A percentile compares a stretch with the other conserved stretches of the same genome.
Conservation (phyloP, 2,797 vertebrate genomes). For the Pipistrellus nathusii region DNA sequence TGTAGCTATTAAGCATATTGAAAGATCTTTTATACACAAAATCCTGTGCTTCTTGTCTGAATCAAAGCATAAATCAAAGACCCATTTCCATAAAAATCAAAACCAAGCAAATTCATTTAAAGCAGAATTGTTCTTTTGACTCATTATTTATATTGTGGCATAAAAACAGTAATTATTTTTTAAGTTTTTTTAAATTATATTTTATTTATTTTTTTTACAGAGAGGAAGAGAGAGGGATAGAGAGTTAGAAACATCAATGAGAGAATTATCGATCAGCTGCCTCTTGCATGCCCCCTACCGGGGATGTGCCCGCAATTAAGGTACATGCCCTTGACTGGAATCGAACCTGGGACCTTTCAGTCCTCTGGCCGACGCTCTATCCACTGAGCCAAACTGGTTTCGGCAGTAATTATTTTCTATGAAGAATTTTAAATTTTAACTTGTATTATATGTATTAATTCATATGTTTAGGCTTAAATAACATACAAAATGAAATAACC, state of each 20-base stretch:
- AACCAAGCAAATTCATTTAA: background rate
- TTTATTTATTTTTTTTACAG: too few species aligned
- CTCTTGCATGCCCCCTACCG: too few species aligned
- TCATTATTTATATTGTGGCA: slow-evolving; percentile 8
- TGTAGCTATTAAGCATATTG: slow-evolving; percentile 66
- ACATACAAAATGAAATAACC: background rate
- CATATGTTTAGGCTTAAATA: background rate
- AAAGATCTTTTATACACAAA: slow-evolving; percentile 56
- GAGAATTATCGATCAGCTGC: too few species aligned
- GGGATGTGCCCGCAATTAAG: too few species aligned
- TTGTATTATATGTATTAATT: slow-evolving; percentile 19
- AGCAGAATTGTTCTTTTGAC: slow-evolving; percentile 19
- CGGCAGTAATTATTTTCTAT: background rate
- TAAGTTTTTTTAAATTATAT: too few species aligned
- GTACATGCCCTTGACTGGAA: too few species aligned
- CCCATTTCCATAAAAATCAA: background rate
- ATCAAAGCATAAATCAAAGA: slow-evolving; percentile 62
- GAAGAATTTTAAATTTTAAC: slow-evolving; percentile 21
- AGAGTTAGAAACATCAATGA: too few species aligned
- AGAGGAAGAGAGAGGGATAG: too few species aligned
- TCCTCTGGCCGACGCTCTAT: too few species aligned
- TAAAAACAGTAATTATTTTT: background rate
- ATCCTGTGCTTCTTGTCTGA: slow-evolving; percentile 49
- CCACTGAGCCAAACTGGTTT: too few species aligned
- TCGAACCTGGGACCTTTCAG: too few species aligned